Evolutionary conservation across 2,888 invertebrate species (phyloP).

Genomic region (Pheosia gnoma): DNA sequence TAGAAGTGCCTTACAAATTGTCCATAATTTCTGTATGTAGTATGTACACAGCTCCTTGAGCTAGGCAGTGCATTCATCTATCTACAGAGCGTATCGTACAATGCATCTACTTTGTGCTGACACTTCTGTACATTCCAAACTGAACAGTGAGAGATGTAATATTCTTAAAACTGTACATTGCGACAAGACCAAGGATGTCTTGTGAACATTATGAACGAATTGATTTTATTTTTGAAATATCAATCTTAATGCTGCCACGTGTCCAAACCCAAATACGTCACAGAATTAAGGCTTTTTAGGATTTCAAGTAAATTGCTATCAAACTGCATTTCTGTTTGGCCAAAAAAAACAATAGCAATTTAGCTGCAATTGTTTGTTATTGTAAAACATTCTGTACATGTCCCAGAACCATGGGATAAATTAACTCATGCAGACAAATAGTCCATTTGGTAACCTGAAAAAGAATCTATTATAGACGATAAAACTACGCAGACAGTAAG

Average conservation of each 20-base stretch:
- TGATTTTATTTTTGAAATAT: background rate
- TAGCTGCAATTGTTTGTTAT: background rate
- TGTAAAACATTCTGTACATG: slow-evolving; percentile 33
- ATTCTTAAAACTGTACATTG: background rate
- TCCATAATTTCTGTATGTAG: background rate
- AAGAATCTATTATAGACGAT: slow-evolving; percentile 53
- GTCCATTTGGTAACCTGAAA: slow-evolving; percentile 45
- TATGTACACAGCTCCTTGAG: slow-evolving; percentile 37
- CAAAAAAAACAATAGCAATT: background rate
- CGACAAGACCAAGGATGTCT: background rate
- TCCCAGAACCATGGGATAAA: slow-evolving; percentile 9
- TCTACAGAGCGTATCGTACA: slow-evolving; percentile 47
- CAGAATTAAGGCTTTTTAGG: background rate
- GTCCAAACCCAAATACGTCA: background rate
- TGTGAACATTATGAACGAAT: background rate
- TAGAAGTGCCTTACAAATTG: background rate
- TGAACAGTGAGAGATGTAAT: background rate
- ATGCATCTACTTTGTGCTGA: slow-evolving; percentile 52
- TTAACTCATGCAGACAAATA: slow-evolving; percentile 35
- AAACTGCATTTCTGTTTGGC: background rate
- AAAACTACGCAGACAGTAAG: slow-evolving; percentile 67
- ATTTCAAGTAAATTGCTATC: background rate
- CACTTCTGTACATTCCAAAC: slow-evolving; percentile 15
- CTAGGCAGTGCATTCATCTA: slow-evolving; percentile 37
- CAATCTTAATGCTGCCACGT: background rate